Percentiles rank a stretch among this genome's conserved stretches.
These are phyloP conservation scores for Melipona quadrifasciata DNA, from an alignment of 1,140 invertebrate species.

Conservation along the genomic window DNA sequence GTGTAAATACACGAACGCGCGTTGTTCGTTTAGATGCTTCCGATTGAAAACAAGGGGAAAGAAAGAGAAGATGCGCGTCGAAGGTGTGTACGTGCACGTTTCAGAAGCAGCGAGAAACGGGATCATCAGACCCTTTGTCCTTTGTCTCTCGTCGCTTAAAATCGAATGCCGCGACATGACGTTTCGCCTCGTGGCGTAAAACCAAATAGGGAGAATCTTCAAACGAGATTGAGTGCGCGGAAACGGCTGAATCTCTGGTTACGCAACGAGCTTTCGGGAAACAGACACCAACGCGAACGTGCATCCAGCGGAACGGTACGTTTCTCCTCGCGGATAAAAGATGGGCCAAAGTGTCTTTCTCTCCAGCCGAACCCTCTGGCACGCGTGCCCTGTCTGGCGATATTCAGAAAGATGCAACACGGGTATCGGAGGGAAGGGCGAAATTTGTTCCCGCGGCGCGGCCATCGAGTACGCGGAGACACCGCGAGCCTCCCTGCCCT, in stretches of 20 bases:
- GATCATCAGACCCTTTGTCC: not conserved
- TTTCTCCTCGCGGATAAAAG: constrained; percentile 47
- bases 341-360: constrained; percentile 43
- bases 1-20: not conserved
- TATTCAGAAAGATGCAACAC: constrained; percentile 57
- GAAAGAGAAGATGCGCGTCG: not conserved
- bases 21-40: not conserved
- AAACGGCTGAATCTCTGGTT: constrained; percentile 56
- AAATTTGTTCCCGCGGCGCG: constrained; percentile 48
- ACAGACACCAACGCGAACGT: constrained; percentile 3
- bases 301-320: constrained; percentile 6
- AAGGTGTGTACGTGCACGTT: no score
- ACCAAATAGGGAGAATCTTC: constrained; percentile 36
- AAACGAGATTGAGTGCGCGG: constrained; percentile 50
- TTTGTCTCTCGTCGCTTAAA: constrained; percentile 33
- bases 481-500: not conserved
- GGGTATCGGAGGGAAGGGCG: constrained; percentile 42
- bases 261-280: constrained; percentile 42
- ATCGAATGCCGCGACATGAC: constrained; percentile 8
- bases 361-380: constrained; percentile 1
- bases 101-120: not conserved
- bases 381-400: constrained; percentile 17
- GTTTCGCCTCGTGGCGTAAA: constrained; percentile 26
- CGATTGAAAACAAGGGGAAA: not conserved
- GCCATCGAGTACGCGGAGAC: constrained; percentile 18